Evolutionary conservation across 2,888 invertebrate genomes (phyloP), one percentile per base, ranked within the genome.

Genomic region (Lithophane leautieri): DNA sequence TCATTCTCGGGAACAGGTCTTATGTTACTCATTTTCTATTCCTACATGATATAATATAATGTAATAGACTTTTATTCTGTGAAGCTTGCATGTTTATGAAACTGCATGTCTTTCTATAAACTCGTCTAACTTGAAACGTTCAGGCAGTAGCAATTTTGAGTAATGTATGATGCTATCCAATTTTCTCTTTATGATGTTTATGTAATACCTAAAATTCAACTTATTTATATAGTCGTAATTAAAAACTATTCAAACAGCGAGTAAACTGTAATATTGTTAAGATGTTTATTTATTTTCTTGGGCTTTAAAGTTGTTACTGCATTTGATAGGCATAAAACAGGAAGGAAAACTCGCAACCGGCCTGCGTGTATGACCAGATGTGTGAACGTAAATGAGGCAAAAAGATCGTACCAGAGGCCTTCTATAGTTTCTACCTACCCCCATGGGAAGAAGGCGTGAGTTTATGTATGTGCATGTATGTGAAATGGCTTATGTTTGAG

Each of bases 21-120:
- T 82, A 73, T 54, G 60, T 76, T 76, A 62, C 60, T 72, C 83
- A 81, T 81, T 67, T 67, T 52, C 50, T 83, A 73, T 77, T 81
- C 81, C 42, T 73, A 44, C 70, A 63, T 56, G 76, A 63, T 71
- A 66, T 76, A 73, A 63, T 71, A 66, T 76, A 73, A 73, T 79
- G 73, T 79, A 79, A 83, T 63, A 81, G 80, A 79, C 80, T n/a
- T 34, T 34, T 79, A 34, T 78, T 54, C 42, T 56, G 62, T 19
- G 52, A 50, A 81, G 74, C 54, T 42, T 44, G 52, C 70, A 70
- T 58, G 28, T 62, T 66, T 65, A 44, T 50, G 58, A 79, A 83
- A 73, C 52, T 78, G 52, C 62, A 67, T 82, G 22, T 9, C 8
- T 76, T 69, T 70, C 40, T 12, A 14, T 47, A 42, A 47, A 28